Conservation (phyloP, 2,888 invertebrate genomes). For the Campaea margaritaria region DNA sequence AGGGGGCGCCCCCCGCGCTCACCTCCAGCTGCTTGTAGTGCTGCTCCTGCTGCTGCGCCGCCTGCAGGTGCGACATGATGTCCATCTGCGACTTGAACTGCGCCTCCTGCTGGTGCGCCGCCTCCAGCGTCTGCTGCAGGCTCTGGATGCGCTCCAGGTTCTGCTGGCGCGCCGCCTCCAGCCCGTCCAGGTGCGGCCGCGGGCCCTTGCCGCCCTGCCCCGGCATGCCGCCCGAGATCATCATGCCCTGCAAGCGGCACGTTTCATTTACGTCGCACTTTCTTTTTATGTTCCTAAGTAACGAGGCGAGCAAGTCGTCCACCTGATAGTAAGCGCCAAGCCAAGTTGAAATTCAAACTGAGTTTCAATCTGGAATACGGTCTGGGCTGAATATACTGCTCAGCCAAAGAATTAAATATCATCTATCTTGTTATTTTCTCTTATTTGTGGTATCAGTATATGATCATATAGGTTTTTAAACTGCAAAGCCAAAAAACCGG, state of each 20-base stretch:
- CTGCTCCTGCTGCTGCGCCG: slow-evolving; percentile 92
- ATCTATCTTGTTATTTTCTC: too few species aligned
- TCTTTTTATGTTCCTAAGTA: too few species aligned
- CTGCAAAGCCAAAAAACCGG: too few species aligned
- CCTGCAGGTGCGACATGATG: slow-evolving; percentile 89
- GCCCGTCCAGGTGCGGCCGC: slow-evolving; percentile 77
- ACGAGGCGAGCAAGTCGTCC: too few species aligned
- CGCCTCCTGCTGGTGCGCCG: slow-evolving; percentile 90
- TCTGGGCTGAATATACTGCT: too few species aligned
- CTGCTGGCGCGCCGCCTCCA: slow-evolving; percentile 91
- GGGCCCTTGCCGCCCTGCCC: slow-evolving; percentile 69
- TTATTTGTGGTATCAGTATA: too few species aligned
- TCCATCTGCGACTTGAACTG: slow-evolving; percentile 92
- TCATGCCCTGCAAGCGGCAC: slow-evolving; percentile 64
- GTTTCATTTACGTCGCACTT: too few species aligned
- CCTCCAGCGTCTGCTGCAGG: slow-evolving; percentile 91
- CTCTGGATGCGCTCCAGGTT: slow-evolving; percentile 91
- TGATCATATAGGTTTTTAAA: too few species aligned
- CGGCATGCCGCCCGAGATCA: slow-evolving; percentile 71
- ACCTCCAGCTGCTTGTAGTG: slow-evolving; percentile 91
- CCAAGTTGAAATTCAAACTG: too few species aligned
- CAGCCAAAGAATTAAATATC: too few species aligned
- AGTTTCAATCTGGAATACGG: too few species aligned
- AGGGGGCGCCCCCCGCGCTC: slow-evolving; percentile 10
- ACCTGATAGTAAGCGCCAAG: too few species aligned